phyloP scores from a whole-genome alignment of 2,888 invertebrate genomes.

The Eupithecia inturbata region DNA sequence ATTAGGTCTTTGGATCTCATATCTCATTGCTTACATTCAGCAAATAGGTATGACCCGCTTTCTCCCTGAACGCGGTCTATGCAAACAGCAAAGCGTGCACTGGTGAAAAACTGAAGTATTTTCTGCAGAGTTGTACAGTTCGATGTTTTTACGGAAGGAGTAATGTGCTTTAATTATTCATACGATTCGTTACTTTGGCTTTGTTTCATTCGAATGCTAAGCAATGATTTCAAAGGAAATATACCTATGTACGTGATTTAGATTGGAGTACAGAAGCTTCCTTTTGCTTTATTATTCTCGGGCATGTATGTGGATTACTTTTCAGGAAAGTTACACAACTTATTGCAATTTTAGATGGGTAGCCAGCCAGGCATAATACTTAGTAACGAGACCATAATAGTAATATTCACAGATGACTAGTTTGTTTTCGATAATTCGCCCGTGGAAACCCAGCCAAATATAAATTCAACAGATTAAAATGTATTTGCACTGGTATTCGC shows the following conservation, averaged over 20 bases:
- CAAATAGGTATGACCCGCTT: slow-evolving; percentile 11
- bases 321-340: background rate
- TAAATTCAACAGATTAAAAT: slow-evolving; percentile 32
- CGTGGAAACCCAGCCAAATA: slow-evolving; percentile 16
- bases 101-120: slow-evolving; percentile 39
- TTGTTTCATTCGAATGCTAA: slow-evolving; percentile 33
- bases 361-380: background rate
- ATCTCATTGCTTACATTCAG: background rate
- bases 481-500: slow-evolving; percentile 25
- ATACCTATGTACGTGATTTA: background rate
- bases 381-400: background rate
- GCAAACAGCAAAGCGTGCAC: slow-evolving; percentile 39
- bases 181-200: slow-evolving; percentile 22
- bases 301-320: background rate
- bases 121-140: slow-evolving; percentile 34
- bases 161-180: slow-evolving; percentile 37
- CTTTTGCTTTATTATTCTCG: background rate
- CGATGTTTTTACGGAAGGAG: slow-evolving; percentile 37
- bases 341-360: background rate
- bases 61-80: slow-evolving; percentile 20
- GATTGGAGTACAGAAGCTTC: background rate
- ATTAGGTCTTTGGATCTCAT: too few relatives aligned
- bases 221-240: slow-evolving; percentile 25
- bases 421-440: slow-evolving; percentile 19
- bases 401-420: slow-evolving; percentile 15